Evolutionary conservation across 2,888 invertebrate genomes (phyloP), one percentile per base, ranked within the genome.

Genomic region (Sminthurides aquaticus): DNA sequence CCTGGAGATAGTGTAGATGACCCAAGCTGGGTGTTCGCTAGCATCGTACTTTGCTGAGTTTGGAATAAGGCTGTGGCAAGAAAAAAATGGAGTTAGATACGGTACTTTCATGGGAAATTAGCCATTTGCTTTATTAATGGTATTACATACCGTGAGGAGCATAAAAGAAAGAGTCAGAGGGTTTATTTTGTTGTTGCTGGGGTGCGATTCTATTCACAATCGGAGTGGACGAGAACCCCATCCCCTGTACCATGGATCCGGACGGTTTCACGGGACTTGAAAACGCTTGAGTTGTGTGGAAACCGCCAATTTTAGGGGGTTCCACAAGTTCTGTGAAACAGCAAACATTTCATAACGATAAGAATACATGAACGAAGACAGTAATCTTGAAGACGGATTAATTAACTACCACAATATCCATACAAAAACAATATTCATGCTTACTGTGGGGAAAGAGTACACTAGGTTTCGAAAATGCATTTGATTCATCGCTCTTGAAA

Each of bases 21-120:
- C 18, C 57, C 55, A 20, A 62, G 27, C 27, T 63, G 63, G 22
- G 57, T 49, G 2, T 22, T 18, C 8, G 63, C 57, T 25, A 63
- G 29, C 24, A 63, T 52, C 28, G 63, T 58, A 25, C 63, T 63
- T 58, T 63, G 63, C 29, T 63, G 63, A 1, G 63, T 63, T 28
- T 63, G 63, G 52, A 63, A 63, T n/a, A 63, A 48, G 1, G 57
- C 63, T 61, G 29, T n/a, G n/a, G n/a, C 1, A 61, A 29, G 22
- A 22, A n/a, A 49, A 59, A 59, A 24, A 34, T 59, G 24, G 34
- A 2, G 43, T 8, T 24, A 22, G 2, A 2, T 24, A 56, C 56
- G 11, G 3, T 22, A 22, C 25, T 22, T 24, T 22, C 25, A n/a
- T n/a, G n/a, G n/a, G n/a, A n/a, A n/a, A n/a, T n/a, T n/a, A n/a